Evolutionary conservation across 1,140 invertebrate genomes (phyloP).

Genomic region (Drosophila neocordata): DNA sequence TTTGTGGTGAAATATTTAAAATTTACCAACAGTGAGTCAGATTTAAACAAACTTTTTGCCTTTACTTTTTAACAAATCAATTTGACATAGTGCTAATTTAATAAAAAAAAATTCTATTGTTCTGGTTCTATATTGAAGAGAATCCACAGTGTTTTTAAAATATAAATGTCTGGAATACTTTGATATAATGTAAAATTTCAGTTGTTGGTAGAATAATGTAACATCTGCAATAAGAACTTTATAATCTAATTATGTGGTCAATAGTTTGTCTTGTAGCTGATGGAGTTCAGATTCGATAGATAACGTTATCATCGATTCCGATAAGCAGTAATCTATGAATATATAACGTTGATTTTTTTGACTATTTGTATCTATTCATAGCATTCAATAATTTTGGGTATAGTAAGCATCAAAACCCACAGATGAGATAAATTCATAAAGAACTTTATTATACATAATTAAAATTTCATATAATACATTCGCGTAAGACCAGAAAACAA

Average conservation of each 20-base stretch:
- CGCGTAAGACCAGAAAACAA: too few species aligned
- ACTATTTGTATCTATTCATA: neutral
- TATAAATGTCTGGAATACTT: too few species aligned
- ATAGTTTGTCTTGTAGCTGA: neutral
- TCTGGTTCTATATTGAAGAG: too few species aligned
- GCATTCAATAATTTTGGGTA: neutral
- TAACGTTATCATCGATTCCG: constrained; percentile 1
- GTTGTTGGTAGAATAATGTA: too few species aligned
- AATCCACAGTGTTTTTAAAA: too few species aligned
- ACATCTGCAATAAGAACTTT: neutral
- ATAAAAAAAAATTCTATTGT: too few species aligned
- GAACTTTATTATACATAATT: too few species aligned
- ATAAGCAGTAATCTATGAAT: neutral
- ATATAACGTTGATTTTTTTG: neutral
- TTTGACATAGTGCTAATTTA: too few species aligned
- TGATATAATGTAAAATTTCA: too few species aligned
- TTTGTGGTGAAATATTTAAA: neutral
- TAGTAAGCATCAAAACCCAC: too few species aligned
- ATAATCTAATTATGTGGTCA: neutral
- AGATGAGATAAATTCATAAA: too few species aligned
- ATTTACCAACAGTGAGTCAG: neutral
- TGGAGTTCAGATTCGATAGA: neutral
- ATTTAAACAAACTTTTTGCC: neutral
- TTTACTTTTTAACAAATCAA: neutral
- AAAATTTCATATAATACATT: too few species aligned